Evolutionary conservation across 2,888 invertebrate species (phyloP).

Genomic region (Mesorhabditis spiculigera): DNA sequence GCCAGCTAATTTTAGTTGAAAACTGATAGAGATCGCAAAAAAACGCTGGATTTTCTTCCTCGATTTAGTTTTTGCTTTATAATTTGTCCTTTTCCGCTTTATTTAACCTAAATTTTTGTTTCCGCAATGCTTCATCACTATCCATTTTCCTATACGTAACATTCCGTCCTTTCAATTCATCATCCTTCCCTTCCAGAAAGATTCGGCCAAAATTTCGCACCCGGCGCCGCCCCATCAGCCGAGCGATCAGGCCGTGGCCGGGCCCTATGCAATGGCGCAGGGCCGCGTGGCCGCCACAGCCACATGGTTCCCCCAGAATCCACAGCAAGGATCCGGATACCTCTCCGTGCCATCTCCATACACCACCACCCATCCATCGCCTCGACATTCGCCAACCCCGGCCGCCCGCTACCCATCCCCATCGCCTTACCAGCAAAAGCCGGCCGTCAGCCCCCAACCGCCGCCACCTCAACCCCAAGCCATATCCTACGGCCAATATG

Average conservation of each 20-base stretch:
- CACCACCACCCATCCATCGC: not conserved
- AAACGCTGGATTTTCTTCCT: no score
- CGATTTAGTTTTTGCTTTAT: no score
- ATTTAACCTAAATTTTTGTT: no score
- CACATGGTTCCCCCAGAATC: constrained; percentile 27
- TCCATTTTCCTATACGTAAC: no score
- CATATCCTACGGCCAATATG: constrained; percentile 16
- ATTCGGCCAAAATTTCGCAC: not conserved
- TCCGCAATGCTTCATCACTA: no score
- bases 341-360: not conserved
- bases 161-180: no score
- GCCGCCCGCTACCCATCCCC: not conserved
- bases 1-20: no score
- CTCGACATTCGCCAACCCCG: not conserved
- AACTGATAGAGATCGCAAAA: no score
- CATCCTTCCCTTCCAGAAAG: not conserved
- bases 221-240: not conserved
- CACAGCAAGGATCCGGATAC: constrained; percentile 16
- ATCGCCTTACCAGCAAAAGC: not conserved
- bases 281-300: constrained; percentile 13
- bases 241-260: not conserved
- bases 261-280: constrained; percentile 1
- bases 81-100: no score
- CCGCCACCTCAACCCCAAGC: not conserved
- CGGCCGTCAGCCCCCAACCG: not conserved